Base-by-base conservation (phyloP, 2,888 invertebrate species). In the Diabrotica balteata region DNA sequence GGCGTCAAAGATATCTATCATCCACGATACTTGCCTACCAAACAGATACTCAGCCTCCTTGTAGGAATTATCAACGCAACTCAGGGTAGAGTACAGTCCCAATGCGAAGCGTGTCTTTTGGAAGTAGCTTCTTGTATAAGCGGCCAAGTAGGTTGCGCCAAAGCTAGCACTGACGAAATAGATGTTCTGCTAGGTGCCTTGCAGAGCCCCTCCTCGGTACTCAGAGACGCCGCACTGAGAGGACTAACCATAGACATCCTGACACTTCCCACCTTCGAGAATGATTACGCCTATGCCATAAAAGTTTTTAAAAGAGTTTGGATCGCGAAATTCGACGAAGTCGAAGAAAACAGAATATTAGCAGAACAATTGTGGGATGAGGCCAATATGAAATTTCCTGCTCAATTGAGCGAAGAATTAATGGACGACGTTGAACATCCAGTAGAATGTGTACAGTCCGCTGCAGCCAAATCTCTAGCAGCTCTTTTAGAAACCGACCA, bases 311-410 rank as follows among this genome's bases (percentile, higher is more conserved):
- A 91, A 75, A 87, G 95, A 62, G 86, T 97, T 54, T 95, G 94
- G 90, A 88, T 97, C 62, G 92, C 95, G 0, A 91, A 89, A 71
- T 94, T 91, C 82, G 97, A 97, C 84, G 86, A 90, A 0, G 88
- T 88, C 7, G 90, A 90, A 51, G 92, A 93, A 68, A 95, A 95
- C 78, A 87, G 86, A 45, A 5, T 46, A 5, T 84, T 91, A 17
- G 91, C 91, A 0, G 84, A 86, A 22, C 84, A 87, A 54, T 80
- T 92, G n/a, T 92, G 92, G 92, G 83, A 86, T 42, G 80, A 82
- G 8, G 85, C 87, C 2, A 80, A 85, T n/a, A 83, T 91, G 68
- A 79, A 84, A 9, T 84, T 87, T 49, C 86, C 89, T 3, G 80
- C 82, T 7, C 81, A 84, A 57, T 82, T 91, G 43, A 85, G 87